These are phyloP conservation scores for Clostera curtula DNA, from an alignment of 2,888 invertebrate species.

Conservation along the genomic window DNA sequence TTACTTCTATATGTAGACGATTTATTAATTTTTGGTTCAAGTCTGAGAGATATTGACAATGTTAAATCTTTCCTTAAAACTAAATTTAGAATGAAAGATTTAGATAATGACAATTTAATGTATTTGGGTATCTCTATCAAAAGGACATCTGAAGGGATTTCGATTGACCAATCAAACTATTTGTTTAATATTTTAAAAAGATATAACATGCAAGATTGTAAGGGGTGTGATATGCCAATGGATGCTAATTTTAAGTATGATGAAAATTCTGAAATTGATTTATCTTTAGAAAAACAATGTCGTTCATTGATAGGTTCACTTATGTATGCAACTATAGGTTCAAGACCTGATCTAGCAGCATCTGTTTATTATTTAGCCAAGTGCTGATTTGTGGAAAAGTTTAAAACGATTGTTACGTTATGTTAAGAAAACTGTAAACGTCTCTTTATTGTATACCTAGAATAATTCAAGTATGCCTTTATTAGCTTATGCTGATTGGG, in stretches of 20 bases:
- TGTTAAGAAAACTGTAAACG: not conserved
- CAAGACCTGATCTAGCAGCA: too few species aligned
- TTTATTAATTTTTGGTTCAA: not conserved
- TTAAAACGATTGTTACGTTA: not conserved
- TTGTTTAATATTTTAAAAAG: not conserved
- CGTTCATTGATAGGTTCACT: too few species aligned
- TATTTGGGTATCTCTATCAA: not conserved
- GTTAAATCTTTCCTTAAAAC: not conserved
- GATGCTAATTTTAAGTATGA: not conserved
- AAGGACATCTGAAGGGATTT: not conserved
- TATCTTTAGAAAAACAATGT: too few species aligned
- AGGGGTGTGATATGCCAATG: not conserved
- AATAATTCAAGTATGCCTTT: not conserved
- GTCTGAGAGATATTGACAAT: not conserved
- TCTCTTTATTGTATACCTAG: too few species aligned
- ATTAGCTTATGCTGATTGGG: not conserved
- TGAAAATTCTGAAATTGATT: not conserved
- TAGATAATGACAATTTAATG: not conserved
- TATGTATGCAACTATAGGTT: too few species aligned
- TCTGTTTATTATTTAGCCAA: too few species aligned
- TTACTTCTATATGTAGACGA: not conserved
- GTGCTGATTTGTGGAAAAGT: too few species aligned
- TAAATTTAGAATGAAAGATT: not conserved
- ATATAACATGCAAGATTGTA: conserved; percentile 1
- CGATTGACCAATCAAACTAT: not conserved